Evolutionary conservation across 2,113 vertebrate genomes (phyloP).

Genomic region (Cephalopholis sonnerati): DNA sequence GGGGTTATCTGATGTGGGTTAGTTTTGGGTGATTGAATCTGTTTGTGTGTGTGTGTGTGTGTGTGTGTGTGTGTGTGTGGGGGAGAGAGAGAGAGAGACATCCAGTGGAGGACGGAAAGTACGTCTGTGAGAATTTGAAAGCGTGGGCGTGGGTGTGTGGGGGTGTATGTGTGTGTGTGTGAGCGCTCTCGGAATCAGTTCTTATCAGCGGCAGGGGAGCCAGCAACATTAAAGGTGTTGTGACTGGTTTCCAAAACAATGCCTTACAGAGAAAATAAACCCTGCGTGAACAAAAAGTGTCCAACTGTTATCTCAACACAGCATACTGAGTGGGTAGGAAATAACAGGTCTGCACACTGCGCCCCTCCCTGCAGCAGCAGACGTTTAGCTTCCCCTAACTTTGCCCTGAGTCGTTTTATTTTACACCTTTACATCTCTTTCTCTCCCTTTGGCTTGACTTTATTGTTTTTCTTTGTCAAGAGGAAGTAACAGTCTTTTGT

Average conservation of each 20-base stretch:
- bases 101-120: constrained; percentile 32
- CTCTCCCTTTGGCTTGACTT: neutral
- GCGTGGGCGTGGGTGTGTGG: constrained; percentile 7
- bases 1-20: constrained; percentile 12
- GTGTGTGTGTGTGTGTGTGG: neutral
- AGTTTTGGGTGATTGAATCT: neutral
- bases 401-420: neutral
- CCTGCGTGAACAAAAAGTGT: constrained; percentile 31
- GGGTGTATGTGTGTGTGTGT: constrained; percentile 11
- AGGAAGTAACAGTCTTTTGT: neutral
- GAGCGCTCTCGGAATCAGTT: constrained; percentile 20
- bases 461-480: neutral
- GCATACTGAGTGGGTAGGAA: constrained; percentile 64
- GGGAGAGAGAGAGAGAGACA: neutral
- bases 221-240: constrained; percentile 67
- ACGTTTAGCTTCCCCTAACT: constrained; percentile 29
- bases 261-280: constrained; percentile 65
- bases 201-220: constrained; percentile 58
- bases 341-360: constrained; percentile 59
- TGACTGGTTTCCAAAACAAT: constrained; percentile 73
- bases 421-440: neutral
- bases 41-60: constrained; percentile 2
- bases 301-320: constrained; percentile 50
- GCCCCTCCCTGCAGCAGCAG: constrained; percentile 44
- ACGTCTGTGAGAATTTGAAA: constrained; percentile 30